Base-by-base conservation (phyloP, 2,888 invertebrate species). In the Cactoblastis cactorum region DNA sequence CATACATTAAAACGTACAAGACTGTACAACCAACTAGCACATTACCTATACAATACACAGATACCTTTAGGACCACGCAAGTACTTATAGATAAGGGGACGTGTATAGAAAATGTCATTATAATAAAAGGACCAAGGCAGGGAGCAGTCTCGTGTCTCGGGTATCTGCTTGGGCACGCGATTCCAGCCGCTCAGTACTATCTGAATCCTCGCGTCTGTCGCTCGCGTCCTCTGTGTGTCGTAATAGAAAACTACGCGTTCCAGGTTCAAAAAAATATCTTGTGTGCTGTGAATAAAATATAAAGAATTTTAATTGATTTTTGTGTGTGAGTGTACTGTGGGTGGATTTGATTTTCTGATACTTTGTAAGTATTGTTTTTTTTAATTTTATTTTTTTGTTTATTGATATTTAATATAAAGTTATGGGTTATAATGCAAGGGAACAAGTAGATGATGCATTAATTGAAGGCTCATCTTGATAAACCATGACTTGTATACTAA, bases 91-190 rank as follows among this genome's bases (percentile, higher is more conserved):
- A 57, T 60, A 57, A 57, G 56, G 50, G 57, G 49, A 50, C 49
- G 55, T 45, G 52, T 55, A 57, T 53, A 55, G 57, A 59, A 61
- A 62, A 63, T 58, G 58, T 59, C 63, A 62, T 63, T 63, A 62
- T 56, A 58, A 58, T 61, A 57, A 51, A 49, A 50, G 53, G 51
- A 38, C 19, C 18, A 19, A 52, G 54, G 56, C 50, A 28, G 50
- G 57, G 58, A 50, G 53, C 53, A 48, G 24, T 28, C 37, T 37
- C 35, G 51, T 53, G 52, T 49, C 47, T 49, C 46, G 12, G 11
- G 14, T 48, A 24, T 24, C 38, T 22, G 3, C 3, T n/a, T 6
- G 24, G 37, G 37, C 37, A 37, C 47, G 35, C 47, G 24, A 39
- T 12, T 49, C 43, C 18, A 28, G 28, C 28, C 22, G 22, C 5